Evolutionary conservation across 1,140 invertebrate genomes (phyloP).

Genomic region (Bombus vancouverensis): DNA sequence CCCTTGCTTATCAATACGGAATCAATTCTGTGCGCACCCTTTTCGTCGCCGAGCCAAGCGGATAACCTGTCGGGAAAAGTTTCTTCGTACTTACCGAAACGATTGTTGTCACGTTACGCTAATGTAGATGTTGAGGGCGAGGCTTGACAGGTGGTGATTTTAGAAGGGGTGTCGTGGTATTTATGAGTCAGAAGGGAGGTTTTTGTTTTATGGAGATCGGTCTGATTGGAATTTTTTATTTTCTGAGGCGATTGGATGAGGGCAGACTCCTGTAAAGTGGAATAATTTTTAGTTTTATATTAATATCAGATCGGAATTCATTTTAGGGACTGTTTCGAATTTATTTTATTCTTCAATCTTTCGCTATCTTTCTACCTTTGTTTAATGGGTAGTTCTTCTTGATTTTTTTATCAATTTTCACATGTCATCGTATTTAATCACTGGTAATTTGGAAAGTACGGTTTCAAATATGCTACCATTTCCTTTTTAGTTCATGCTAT

Average conservation of each 20-base stretch:
- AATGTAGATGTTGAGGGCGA: too few species aligned
- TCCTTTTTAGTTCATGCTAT: too few species aligned
- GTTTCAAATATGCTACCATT: too few species aligned
- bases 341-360: too few species aligned
- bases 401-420: too few species aligned
- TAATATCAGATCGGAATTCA: not conserved
- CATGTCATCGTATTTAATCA: too few species aligned
- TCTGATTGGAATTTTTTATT: not conserved
- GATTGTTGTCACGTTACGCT: not conserved
- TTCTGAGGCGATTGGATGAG: not conserved
- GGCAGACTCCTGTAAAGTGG: not conserved
- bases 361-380: too few species aligned
- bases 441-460: too few species aligned
- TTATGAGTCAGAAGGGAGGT: not conserved
- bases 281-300: not conserved
- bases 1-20: slow-evolving; percentile 73
- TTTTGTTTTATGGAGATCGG: not conserved
- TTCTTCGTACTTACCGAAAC: not conserved
- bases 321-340: too few species aligned
- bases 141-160: not conserved
- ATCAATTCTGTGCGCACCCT: slow-evolving; percentile 51
- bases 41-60: not conserved
- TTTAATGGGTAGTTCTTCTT: too few species aligned
- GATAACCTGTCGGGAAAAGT: not conserved
- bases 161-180: not conserved